Base-by-base conservation (phyloP, 2,113 vertebrate genomes). In the Crotalus tigris region DNA sequence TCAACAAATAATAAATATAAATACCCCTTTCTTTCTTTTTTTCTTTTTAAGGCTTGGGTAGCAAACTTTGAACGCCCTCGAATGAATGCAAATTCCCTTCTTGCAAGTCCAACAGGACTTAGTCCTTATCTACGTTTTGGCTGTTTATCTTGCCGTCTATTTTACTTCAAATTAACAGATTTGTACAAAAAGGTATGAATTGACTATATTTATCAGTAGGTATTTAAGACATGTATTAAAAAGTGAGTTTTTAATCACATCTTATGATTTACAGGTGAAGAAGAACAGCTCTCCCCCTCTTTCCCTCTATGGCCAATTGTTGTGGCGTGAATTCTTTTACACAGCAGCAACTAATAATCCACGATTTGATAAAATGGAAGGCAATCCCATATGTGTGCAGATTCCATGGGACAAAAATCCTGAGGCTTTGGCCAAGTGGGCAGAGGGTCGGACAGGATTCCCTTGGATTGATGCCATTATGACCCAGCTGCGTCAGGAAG, bases 401-500 rank as follows among this genome's bases (percentile, higher is more conserved):
- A 99, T 99, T 94, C 99, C 99, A 1, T 99, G 99, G 99, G 99
- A 99, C 96, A 97, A 97, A 92, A 99, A 99, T 96, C 98, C 99
- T 3, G 98, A 99, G 95, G 99, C 99, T 8, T 97, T 99, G 96
- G 99, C 99, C 93, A 99, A 99, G 95, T 99, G 99, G 99, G 99
- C 99, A 26, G 99, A 99, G 97, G 99, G 99, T 88, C 97, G 96
- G 94, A 99, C 99, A 26, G 99, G 99, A 94, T 99, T 99, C 95
- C 99, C 99, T 10, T 99, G 99, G 99, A 99, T 99, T 44, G 99
- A 99, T 90, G 99, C 99, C 39, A 99, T 99, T 97, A 99, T 99
- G 99, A 99, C 99, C 0, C 99, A 99, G 92, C 98, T 99, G 94
- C 98, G 98, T 90, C 99, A 99, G 95, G 99, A 99, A 96, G 99